A percentile compares a stretch with the other conserved stretches of the same genome.
These are phyloP conservation scores for Chaetoderma sp. DNA, from an alignment of 2,888 invertebrate genomes.

Conservation along the genomic window DNA sequence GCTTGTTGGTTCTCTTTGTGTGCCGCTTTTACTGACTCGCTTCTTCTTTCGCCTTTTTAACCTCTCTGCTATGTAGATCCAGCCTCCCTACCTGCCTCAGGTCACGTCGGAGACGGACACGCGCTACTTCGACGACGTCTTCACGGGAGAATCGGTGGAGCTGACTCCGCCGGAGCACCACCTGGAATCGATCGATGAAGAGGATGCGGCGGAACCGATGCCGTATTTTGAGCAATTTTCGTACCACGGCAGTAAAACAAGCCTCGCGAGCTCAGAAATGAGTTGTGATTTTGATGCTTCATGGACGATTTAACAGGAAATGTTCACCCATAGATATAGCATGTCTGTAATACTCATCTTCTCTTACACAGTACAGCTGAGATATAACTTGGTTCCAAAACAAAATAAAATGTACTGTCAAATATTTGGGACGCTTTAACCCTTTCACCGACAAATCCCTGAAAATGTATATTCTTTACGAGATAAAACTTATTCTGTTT, in stretches of 20 bases:
- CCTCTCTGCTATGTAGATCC: conserved; percentile 74
- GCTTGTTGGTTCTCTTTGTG: neutral
- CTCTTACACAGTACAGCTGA: too few species aligned
- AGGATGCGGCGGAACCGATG: conserved; percentile 52
- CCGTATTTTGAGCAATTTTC: conserved; percentile 85
- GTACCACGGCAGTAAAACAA: conserved; percentile 68
- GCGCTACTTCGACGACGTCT: conserved; percentile 97
- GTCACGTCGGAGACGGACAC: conserved; percentile 97
- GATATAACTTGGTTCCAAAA: too few species aligned
- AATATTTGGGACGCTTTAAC: too few species aligned
- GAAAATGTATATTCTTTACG: too few species aligned
- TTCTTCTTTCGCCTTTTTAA: neutral
- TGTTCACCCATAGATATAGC: too few species aligned
- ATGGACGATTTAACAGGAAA: too few species aligned
- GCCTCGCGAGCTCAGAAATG: neutral
- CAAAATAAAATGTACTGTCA: too few species aligned
- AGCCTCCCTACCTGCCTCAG: conserved; percentile 77
- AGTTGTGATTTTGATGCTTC: neutral
- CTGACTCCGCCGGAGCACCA: conserved; percentile 57
- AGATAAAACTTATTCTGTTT: too few species aligned
- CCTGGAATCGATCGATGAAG: conserved; percentile 45
- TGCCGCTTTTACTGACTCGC: neutral
- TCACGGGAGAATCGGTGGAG: conserved; percentile 79
- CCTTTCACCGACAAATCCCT: too few species aligned
- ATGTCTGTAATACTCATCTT: too few species aligned